These are phyloP conservation scores for Sus cebifrons DNA, from an alignment of 2,797 vertebrate species.

Conservation along the genomic window DNA sequence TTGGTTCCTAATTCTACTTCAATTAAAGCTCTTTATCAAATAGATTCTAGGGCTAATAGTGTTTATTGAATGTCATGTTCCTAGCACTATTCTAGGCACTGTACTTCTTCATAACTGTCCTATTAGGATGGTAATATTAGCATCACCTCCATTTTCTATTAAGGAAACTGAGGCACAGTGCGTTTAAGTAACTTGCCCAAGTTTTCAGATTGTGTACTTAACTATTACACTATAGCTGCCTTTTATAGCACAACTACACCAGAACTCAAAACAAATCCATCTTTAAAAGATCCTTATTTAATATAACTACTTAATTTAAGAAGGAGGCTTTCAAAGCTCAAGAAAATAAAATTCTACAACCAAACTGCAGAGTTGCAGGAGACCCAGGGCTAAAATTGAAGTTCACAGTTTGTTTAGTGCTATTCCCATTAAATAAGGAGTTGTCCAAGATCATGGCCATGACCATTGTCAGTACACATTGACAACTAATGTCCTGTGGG, in stretches of 20 bases:
- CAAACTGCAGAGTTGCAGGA: neutral
- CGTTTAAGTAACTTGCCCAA: neutral
- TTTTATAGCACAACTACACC: neutral
- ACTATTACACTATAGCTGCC: neutral
- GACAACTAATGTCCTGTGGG: neutral
- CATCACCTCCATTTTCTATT: neutral
- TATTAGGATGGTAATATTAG: neutral
- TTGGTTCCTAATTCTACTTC: neutral
- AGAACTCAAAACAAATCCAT: neutral
- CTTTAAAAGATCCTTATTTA: neutral
- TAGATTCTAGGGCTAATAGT: neutral
- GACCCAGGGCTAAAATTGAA: neutral
- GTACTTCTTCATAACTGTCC: neutral
- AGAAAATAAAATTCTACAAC: neutral
- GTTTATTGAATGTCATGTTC: slow-evolving; percentile 1
- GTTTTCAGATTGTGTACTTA: neutral
- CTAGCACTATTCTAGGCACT: neutral
- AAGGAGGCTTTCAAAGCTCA: neutral
- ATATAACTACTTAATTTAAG: neutral
- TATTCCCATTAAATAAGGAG: neutral
- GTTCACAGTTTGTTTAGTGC: neutral
- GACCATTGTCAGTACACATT: neutral
- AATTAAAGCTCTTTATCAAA: neutral
- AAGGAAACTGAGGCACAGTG: neutral
- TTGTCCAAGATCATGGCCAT: neutral